Evolutionary conservation across 2,797 vertebrate species (phyloP).

Genomic region (Steatocranus sp.): DNA sequence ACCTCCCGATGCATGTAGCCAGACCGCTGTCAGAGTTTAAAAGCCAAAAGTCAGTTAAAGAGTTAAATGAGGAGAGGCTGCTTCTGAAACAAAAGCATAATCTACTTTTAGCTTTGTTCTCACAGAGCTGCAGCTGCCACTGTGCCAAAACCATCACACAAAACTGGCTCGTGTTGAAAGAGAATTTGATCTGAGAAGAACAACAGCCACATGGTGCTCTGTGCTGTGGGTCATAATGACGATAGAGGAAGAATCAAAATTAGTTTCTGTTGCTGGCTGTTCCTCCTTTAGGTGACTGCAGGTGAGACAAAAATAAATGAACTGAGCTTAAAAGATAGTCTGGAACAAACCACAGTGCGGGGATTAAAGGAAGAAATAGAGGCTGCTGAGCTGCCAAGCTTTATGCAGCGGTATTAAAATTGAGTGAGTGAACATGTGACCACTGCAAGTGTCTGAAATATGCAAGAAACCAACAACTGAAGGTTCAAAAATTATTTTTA

Average conservation of each 20-base stretch:
- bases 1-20: conserved; percentile 90
- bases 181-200: conserved; percentile 1
- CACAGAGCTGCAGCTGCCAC: conserved; percentile 1
- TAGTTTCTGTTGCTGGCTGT: neutral
- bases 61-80: neutral
- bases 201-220: neutral
- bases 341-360: neutral
- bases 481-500: neutral
- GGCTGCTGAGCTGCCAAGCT: neutral
- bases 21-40: conserved; percentile 78
- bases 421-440: neutral
- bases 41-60: neutral
- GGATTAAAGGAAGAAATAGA: conserved; percentile 9
- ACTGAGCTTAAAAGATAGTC: neutral
- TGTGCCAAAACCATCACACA: conserved; percentile 1
- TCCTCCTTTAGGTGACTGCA: neutral
- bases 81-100: neutral
- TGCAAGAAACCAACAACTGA: neutral
- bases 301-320: neutral
- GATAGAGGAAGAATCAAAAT: neutral
- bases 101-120: neutral
- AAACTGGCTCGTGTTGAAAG: conserved; percentile 20
- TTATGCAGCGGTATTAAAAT: neutral
- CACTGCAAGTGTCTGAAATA: neutral
- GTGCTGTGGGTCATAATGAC: neutral